phyloP scores from a whole-genome alignment of 2,797 vertebrate genomes.

The Cyclura pinguis region DNA sequence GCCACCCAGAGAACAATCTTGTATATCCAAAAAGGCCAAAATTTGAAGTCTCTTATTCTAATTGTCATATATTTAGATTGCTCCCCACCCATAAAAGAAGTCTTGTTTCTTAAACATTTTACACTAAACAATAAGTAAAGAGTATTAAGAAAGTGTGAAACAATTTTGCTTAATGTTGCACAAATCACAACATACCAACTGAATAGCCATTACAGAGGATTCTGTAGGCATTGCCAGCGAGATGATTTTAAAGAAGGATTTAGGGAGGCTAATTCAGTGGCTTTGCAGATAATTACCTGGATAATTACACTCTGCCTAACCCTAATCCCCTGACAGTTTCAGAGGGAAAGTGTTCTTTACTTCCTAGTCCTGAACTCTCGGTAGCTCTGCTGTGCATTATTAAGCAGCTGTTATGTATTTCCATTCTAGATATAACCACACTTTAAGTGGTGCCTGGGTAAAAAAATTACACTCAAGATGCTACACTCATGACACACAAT shows the following conservation, averaged over 20 bases:
- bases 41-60: constrained; percentile 1
- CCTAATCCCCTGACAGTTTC: not conserved
- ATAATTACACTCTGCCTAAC: constrained; percentile 29
- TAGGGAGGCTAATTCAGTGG: not conserved
- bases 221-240: fast-evolving
- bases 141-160: constrained; percentile 31
- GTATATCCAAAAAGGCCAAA: not conserved
- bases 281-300: not conserved
- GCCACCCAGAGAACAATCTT: not conserved
- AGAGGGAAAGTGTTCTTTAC: constrained; percentile 21
- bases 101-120: constrained; percentile 23
- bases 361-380: constrained; percentile 9
- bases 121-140: constrained; percentile 26
- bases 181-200: constrained; percentile 20
- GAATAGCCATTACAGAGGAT: fast-evolving
- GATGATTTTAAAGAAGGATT: constrained; percentile 11
- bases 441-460: not conserved
- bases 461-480: not conserved
- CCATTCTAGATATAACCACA: not conserved
- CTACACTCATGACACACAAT: not conserved
- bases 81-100: not conserved
- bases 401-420: constrained; percentile 22
- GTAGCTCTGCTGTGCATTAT: not conserved
- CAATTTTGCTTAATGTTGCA: not conserved
- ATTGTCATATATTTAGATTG: not conserved